Evolutionary conservation across 2,797 vertebrate genomes (phyloP), one percentile per base, ranked within the genome.

Genomic region (Hapalemur alaotrensis): DNA sequence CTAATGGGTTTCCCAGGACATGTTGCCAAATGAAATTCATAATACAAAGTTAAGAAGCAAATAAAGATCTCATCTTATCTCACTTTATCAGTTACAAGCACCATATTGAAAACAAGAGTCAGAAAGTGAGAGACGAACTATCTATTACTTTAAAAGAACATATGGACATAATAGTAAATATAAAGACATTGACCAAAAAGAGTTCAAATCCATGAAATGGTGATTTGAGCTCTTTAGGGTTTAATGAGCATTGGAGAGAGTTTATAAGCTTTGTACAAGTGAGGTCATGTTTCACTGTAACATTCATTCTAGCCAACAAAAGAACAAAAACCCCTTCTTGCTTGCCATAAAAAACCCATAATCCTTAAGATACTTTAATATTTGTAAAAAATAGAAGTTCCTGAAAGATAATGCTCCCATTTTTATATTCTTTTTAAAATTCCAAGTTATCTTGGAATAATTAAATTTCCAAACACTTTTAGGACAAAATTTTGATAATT

Each of bases 1-100:
- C 78, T 96, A 98, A 98, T 97, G 87, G 52, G 91, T 96, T 96
- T 97, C 61, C 65, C 91, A 96, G 93, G 96, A 98, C 75, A 78
- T 63, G 3, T 87, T 98, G 89, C 87, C 94, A 98, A 84, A 88
- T 93, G 82, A 97, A 98, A 97, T 85, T 79, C 7, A 96, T 93
- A 95, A 93, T 25, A 86, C 83, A 89, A 92, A 97, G 14, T 97
- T 95, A 75, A 96, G 90, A 54, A 69, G 54, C 48, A 97, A 97
- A 97, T 81, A 92, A n/a, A 95, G 84, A 98, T 82, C 30, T 97
- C 84, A 97, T 95, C 41, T 83, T 46, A 30, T 63, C 86, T 90
- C 57, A 87, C 28, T 96, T 97, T 97, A 97, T 97, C 93, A 92
- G 30, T 96, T 97, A 85, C 79, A 96, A 0, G 0, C 52, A 96